Evolutionary conservation across 92 coral and sea anemone genomes (phyloP).

Genomic region (Meandrina meandrites): DNA sequence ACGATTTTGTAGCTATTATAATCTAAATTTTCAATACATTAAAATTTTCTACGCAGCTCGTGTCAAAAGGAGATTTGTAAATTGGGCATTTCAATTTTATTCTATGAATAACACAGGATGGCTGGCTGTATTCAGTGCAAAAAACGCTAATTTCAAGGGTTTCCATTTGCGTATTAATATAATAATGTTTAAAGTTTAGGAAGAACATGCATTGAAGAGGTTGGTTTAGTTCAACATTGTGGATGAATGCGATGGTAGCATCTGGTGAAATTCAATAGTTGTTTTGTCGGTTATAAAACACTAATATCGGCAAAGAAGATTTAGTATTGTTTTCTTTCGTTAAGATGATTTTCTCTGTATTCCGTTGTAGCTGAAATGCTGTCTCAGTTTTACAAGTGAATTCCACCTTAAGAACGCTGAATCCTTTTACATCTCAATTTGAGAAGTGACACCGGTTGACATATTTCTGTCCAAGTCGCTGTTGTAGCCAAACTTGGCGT

Average conservation of each 20-base stretch:
- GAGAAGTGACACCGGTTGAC: slow-evolving; percentile 60
- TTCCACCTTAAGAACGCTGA: neutral
- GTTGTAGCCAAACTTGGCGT: slow-evolving; percentile 39
- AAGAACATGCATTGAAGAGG: neutral
- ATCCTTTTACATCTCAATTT: slow-evolving; percentile 10
- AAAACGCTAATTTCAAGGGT: slow-evolving; percentile 13
- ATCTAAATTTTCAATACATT: neutral
- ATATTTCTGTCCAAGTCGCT: slow-evolving; percentile 55
- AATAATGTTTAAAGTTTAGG: neutral
- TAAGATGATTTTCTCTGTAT: neutral
- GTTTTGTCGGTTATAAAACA: neutral
- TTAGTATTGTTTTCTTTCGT: neutral
- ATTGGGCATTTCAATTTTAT: neutral
- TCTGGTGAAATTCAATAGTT: neutral
- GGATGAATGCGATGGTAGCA: neutral
- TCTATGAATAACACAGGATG: neutral
- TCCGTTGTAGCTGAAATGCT: neutral
- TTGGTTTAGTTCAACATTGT: neutral
- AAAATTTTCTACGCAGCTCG: neutral
- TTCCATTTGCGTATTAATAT: neutral
- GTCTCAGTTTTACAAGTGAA: neutral
- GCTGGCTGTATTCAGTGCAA: slow-evolving; percentile 3
- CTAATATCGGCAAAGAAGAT: neutral
- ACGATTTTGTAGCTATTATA: neutral
- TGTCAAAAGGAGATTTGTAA: slow-evolving; percentile 1